Percentiles rank a stretch among this genome's conserved stretches.
These are phyloP conservation scores for Phortica okadai DNA, from an alignment of 2,888 invertebrate species.

Conservation along the genomic window DNA sequence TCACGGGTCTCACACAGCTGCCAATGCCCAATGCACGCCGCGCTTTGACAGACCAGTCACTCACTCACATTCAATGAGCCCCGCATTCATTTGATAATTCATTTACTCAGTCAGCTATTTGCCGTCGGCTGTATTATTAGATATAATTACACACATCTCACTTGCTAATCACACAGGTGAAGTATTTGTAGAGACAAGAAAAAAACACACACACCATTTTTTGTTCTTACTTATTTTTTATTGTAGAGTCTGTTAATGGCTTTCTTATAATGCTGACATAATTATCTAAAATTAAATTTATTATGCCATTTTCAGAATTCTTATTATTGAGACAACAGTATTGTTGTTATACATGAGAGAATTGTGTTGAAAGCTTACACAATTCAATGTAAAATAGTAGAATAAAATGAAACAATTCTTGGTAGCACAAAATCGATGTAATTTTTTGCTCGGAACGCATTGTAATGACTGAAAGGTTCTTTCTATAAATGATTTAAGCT, in stretches of 20 bases:
- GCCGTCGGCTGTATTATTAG: slow-evolving; percentile 66
- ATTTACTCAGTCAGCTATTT: slow-evolving; percentile 59
- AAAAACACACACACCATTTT: background rate
- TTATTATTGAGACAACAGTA: no score
- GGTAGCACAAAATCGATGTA: no score
- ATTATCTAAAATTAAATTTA: slow-evolving; percentile 24
- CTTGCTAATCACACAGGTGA: slow-evolving; percentile 54
- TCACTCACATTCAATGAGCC: background rate
- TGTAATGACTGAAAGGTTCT: no score
- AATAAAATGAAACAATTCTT: no score
- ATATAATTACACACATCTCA: slow-evolving; percentile 66
- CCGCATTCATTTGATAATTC: background rate
- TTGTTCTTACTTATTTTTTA: background rate
- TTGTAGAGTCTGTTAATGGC: background rate
- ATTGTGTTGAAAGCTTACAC: no score
- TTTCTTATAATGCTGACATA: slow-evolving; percentile 23
- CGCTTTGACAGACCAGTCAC: slow-evolving; percentile 48
- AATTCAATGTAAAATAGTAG: no score
- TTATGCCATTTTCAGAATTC: background rate
- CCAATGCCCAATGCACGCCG: slow-evolving; percentile 23
- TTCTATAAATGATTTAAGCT: no score
- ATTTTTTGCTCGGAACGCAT: no score
- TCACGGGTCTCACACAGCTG: slow-evolving; percentile 13
- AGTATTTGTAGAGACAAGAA: slow-evolving; percentile 36
- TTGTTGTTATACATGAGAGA: no score